Evolutionary conservation across 2,888 invertebrate genomes (phyloP).

Genomic region (Pachymerium ferrugineum): DNA sequence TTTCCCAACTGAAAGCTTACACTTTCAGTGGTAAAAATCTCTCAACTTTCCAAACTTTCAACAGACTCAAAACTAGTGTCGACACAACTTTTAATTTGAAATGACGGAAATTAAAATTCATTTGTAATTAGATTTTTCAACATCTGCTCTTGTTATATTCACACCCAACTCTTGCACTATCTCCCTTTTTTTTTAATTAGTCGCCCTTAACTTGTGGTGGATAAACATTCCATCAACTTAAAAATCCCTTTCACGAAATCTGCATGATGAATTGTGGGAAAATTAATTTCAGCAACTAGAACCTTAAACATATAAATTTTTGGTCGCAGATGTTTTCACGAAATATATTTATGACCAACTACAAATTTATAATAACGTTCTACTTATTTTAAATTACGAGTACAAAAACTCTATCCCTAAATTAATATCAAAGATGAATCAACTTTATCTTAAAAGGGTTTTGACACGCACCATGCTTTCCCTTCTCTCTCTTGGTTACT

Average conservation of each 20-base stretch:
- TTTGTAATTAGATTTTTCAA: constrained; percentile 24
- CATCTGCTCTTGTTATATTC: constrained; percentile 12
- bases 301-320: neutral
- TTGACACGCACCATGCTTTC: neutral
- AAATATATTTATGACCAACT: constrained; percentile 11
- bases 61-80: neutral
- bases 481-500: neutral
- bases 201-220: neutral
- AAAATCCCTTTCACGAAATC: neutral
- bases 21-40: neutral
- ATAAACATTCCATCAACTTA: constrained; percentile 25
- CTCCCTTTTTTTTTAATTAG: neutral
- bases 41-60: constrained; percentile 5
- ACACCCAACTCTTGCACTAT: no score
- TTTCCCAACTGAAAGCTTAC: constrained; percentile 11
- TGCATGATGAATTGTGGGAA: constrained; percentile 23
- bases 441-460: constrained; percentile 9
- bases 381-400: neutral
- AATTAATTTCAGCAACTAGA: constrained; percentile 1
- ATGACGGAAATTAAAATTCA: constrained; percentile 22
- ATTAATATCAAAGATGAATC: constrained; percentile 27
- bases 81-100: neutral
- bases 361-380: neutral
- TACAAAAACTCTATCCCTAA: neutral
- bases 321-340: constrained; percentile 17